These are phyloP conservation scores for Falco naumanni DNA, from an alignment of 2,797 vertebrate genomes.

Conservation along the genomic window DNA sequence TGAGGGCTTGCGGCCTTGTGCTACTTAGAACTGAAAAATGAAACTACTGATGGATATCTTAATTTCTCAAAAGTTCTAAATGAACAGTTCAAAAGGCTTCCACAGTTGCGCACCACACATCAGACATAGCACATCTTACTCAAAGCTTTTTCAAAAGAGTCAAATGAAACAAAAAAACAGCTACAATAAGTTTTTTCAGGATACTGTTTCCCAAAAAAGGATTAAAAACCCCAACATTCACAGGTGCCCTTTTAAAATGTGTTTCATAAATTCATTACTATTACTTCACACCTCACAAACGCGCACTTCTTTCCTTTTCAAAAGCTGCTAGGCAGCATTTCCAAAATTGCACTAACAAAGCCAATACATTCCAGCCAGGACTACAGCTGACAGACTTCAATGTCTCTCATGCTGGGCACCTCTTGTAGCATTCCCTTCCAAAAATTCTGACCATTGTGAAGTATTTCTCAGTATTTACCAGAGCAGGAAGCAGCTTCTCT, in stretches of 20 bases:
- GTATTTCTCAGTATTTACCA: slow-evolving; percentile 79
- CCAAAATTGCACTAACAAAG: background rate
- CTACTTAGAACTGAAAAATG: background rate
- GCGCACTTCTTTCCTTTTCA: background rate
- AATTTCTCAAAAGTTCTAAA: background rate
- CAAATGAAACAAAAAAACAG: background rate
- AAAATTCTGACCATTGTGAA: background rate
- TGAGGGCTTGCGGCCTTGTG: background rate
- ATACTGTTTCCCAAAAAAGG: background rate
- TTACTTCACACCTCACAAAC: background rate
- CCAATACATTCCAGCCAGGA: background rate
- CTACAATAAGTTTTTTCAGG: background rate
- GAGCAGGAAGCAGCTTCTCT: slow-evolving; percentile 91
- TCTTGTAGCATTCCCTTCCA: background rate
- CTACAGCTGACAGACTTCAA: background rate
- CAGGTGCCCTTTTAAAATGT: background rate
- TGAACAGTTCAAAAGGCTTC: background rate
- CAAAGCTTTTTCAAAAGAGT: background rate
- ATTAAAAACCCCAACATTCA: background rate
- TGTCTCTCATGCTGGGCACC: accelerated
- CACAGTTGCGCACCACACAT: background rate
- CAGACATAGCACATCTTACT: background rate
- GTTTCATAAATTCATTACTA: background rate
- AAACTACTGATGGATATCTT: background rate
- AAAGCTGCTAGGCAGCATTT: background rate